These are phyloP conservation scores for Bursaphelenchus mucronatus DNA, from an alignment of 1,140 invertebrate species.

Conservation along the genomic window DNA sequence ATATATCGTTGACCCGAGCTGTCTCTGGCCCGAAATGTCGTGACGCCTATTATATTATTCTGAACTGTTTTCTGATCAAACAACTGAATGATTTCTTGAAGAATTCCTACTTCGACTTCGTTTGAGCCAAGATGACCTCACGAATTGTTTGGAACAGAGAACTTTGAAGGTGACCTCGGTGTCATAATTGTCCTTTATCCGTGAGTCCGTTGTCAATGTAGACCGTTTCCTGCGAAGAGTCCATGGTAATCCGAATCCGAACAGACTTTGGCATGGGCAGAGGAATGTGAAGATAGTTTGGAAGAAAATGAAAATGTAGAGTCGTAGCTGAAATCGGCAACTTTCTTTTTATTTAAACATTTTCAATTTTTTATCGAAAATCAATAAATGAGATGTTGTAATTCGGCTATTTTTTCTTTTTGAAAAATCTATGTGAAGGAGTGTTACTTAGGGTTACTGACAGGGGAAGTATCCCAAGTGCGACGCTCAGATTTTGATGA, in stretches of 20 bases:
- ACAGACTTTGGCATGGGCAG: slow-evolving; percentile 29
- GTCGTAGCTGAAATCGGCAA: slow-evolving; percentile 23
- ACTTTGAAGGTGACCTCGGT: slow-evolving; percentile 27
- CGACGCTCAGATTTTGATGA: too few species aligned
- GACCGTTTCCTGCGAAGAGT: not conserved
- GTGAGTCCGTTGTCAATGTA: not conserved
- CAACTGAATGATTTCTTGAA: slow-evolving; percentile 11
- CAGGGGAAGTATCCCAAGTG: too few species aligned
- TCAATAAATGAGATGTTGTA: not conserved
- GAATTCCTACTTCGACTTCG: slow-evolving; percentile 17
- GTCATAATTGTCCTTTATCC: not conserved
- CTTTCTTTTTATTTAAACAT: slow-evolving; percentile 7
- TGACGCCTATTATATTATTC: too few species aligned
- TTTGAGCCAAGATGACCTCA: slow-evolving; percentile 5
- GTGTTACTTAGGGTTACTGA: too few species aligned
- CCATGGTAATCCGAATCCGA: not conserved
- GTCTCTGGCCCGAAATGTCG: too few species aligned
- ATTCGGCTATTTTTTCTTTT: not conserved
- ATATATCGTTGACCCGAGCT: too few species aligned
- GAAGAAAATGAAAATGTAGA: slow-evolving; percentile 26
- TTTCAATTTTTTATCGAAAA: not conserved
- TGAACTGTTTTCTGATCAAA: not conserved
- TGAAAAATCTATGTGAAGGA: not conserved
- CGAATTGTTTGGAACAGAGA: slow-evolving; percentile 24
- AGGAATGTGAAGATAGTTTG: slow-evolving; percentile 28